Base-by-base conservation (phyloP, 2,113 vertebrate species). In the Urocitellus parryii region DNA sequence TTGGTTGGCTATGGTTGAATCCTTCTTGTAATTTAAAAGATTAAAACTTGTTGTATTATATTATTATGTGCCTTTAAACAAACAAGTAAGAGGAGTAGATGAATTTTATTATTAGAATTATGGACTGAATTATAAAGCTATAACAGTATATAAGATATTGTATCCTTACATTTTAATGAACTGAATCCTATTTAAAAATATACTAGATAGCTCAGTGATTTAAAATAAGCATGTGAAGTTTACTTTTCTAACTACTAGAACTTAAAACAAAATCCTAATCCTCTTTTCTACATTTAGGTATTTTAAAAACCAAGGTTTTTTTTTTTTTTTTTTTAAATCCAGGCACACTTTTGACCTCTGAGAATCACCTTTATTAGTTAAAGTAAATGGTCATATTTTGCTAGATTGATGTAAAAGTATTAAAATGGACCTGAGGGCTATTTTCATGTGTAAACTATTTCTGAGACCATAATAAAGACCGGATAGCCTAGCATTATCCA, bases 61-160 rank as follows among this genome's bases (percentile, higher is more conserved):
- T 61, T 13, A 27, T 45, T 65, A 16, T n/a, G 4, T 70, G 67
- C 68, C 67, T 91, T 88, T 58, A 27, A 51, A 81, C 65, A 88
- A 88, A 88, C 68, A 96, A 82, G 67, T 37, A 88, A 92, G 42
- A 89, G 86, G 94, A 68, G 68, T 88, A 79, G 56, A 53, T 97
- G 42, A 48, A 24, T 51, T 88, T 91, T 14, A 8, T 76, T 91
- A 22, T 76, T 95, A 87, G 53, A 94, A 37, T 94, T 84, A 20
- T 63, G 84, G n/a, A 72, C 16, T 80, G 48, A 93, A 73, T 93
- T 39, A 63, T 81, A 80, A 77, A 68, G 25, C 53, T 76, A 12
- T 72, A 39, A 92, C 34, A 56, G 8, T 91, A 22, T 13, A 1
- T 63, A 80, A 85, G 32, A 76, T 8, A 34, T 8, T 96, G 58